Evolutionary conservation across 2,113 vertebrate species (phyloP).

Genomic region (Setophaga petechia): DNA sequence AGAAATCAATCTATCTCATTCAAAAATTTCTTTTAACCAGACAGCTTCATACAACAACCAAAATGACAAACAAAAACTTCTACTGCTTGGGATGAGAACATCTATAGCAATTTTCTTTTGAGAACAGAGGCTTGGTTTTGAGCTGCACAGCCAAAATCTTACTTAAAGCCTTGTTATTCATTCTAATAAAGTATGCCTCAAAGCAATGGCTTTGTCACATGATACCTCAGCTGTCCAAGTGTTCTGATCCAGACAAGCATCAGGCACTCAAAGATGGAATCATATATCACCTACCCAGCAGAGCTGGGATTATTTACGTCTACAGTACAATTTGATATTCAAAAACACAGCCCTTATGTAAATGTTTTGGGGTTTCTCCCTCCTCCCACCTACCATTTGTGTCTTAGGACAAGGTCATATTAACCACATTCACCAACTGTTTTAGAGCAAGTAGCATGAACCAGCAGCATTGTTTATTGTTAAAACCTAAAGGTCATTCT

Average conservation of each 20-base stretch:
- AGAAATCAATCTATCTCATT: background rate
- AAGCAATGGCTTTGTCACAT: background rate
- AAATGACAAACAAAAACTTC: background rate
- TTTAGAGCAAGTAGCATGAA: background rate
- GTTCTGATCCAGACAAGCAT: constrained; percentile 31
- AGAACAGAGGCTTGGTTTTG: background rate
- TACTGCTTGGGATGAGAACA: background rate
- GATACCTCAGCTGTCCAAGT: constrained; percentile 40
- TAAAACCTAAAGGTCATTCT: constrained; percentile 9
- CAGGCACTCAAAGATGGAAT: constrained; percentile 11
- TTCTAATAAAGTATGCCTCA: background rate
- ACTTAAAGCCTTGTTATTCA: background rate
- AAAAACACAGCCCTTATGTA: constrained; percentile 2
- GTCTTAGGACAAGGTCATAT: background rate
- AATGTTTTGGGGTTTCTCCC: constrained; percentile 12
- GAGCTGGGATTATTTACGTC: background rate
- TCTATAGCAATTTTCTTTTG: background rate
- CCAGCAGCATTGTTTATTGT: background rate
- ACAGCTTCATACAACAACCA: background rate
- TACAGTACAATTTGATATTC: background rate
- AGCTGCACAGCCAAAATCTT: background rate
- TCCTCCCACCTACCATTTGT: background rate
- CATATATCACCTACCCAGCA: constrained; percentile 58
- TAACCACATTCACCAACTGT: background rate
- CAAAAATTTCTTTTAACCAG: background rate